Evolutionary conservation across 1,140 invertebrate genomes (phyloP).

Genomic region (Phymorhynchus buccinoides): DNA sequence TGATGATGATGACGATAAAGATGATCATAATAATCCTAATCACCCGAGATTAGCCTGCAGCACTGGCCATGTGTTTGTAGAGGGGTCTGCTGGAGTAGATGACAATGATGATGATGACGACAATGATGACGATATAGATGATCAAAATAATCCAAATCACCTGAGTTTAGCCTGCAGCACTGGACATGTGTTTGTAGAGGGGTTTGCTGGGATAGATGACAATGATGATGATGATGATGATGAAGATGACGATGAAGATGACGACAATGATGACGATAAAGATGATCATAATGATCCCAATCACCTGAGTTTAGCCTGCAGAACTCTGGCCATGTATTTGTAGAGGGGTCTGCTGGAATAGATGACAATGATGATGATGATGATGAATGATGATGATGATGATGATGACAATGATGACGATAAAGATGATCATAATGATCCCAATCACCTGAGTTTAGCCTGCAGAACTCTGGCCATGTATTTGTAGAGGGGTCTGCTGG

Average conservation of each 20-base stretch:
- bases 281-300: too few species aligned
- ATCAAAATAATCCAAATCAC: background rate
- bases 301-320: too few species aligned
- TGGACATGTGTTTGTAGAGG: conserved; percentile 92
- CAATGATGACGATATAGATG: background rate
- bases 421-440: too few species aligned
- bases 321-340: conserved; percentile 91
- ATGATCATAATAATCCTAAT: too few species aligned
- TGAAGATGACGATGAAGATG: too few species aligned
- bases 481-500: conserved; percentile 93
- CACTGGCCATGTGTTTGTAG: conserved; percentile 94
- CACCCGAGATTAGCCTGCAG: too few species aligned
- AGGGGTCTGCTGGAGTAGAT: conserved; percentile 95
- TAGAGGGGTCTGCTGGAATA: conserved; percentile 93
- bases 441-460: conserved; percentile 64
- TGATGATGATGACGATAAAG: too few species aligned
- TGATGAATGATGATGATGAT: too few species aligned
- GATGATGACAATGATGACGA: too few species aligned
- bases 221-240: too few species aligned
- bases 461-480: conserved; percentile 89
- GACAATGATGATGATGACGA: conserved; percentile 95
- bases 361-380: conserved; percentile 97
- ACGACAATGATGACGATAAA: too few species aligned
- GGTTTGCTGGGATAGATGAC: conserved; percentile 94
- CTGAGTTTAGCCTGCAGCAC: conserved; percentile 79